Conservation (phyloP, 2,797 vertebrate species). For the Darevskia mixta region DNA sequence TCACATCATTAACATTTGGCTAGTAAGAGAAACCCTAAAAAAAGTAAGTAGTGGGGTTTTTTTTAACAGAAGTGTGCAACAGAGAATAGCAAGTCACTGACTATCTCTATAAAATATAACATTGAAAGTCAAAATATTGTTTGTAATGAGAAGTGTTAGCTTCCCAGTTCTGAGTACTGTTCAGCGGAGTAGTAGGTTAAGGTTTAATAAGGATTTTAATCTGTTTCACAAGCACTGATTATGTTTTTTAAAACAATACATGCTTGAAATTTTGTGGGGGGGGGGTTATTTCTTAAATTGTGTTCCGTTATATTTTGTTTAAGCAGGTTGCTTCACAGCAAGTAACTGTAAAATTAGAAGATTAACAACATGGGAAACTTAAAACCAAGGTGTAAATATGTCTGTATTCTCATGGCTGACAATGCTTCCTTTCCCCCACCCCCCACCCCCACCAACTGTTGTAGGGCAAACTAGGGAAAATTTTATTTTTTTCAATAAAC, state of each 20-base stretch:
- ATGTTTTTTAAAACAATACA: conserved; percentile 24
- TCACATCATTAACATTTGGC: neutral
- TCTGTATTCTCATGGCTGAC: conserved; percentile 77
- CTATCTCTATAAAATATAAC: neutral
- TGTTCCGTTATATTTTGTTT: conserved; percentile 75
- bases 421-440: conserved; percentile 78
- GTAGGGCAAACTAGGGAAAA: conserved; percentile 90
- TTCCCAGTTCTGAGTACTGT: conserved; percentile 5
- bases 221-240: conserved; percentile 35
- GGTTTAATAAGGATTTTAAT: neutral
- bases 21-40: neutral
- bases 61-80: neutral
- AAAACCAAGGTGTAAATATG: conserved; percentile 60
- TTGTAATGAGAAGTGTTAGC: neutral
- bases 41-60: neutral
- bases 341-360: conserved; percentile 67
- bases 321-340: conserved; percentile 66
- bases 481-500: conserved; percentile 99
- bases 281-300: conserved; percentile 45
- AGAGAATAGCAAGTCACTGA: neutral
- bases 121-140: neutral
- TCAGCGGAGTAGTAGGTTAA: neutral
- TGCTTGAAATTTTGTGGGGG: conserved; percentile 12
- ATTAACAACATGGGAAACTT: conserved; percentile 49
- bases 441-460: conserved; percentile 59